Evolutionary conservation across 2,113 vertebrate genomes (phyloP).

Genomic region (Scartelaos histophorus): DNA sequence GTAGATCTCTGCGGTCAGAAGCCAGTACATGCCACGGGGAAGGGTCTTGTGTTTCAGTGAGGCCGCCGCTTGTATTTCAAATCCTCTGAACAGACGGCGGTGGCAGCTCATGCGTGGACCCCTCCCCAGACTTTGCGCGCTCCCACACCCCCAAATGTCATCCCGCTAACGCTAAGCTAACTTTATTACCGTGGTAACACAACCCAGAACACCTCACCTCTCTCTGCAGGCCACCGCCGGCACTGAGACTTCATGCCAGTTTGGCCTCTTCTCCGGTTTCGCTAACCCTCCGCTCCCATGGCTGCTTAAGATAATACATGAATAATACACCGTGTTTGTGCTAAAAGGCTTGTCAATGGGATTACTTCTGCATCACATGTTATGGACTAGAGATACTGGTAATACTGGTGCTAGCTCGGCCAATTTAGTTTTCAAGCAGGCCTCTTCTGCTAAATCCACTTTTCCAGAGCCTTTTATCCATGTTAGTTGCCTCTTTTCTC

Average conservation of each 20-base stretch:
- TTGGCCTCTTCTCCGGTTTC: slow-evolving; percentile 5
- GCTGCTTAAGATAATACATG: slow-evolving; percentile 60
- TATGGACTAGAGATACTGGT: not conserved
- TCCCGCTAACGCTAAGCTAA: slow-evolving; percentile 72
- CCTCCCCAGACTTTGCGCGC: slow-evolving; percentile 68
- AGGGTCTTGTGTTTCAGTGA: slow-evolving; percentile 36
- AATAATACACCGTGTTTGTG: slow-evolving; percentile 58
- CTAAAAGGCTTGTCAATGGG: slow-evolving; percentile 58
- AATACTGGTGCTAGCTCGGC: too few species aligned
- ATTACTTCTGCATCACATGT: slow-evolving; percentile 50
- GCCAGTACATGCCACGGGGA: slow-evolving; percentile 18
- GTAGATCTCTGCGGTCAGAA: not conserved
- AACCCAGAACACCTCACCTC: slow-evolving; percentile 74
- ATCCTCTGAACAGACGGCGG: slow-evolving; percentile 68
- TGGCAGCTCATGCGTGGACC: slow-evolving; percentile 69
- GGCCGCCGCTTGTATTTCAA: slow-evolving; percentile 68
- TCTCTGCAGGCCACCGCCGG: slow-evolving; percentile 60
- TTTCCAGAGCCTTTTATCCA: too few species aligned
- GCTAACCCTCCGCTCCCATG: slow-evolving; percentile 37
- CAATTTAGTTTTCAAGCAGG: too few species aligned
- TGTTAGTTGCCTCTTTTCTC: too few species aligned
- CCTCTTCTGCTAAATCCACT: too few species aligned
- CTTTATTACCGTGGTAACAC: slow-evolving; percentile 79
- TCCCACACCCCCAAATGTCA: slow-evolving; percentile 78
- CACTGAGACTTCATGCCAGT: slow-evolving; percentile 62